Conservation (phyloP, 2,113 vertebrate species). For the Chroicocephalus ridibundus region DNA sequence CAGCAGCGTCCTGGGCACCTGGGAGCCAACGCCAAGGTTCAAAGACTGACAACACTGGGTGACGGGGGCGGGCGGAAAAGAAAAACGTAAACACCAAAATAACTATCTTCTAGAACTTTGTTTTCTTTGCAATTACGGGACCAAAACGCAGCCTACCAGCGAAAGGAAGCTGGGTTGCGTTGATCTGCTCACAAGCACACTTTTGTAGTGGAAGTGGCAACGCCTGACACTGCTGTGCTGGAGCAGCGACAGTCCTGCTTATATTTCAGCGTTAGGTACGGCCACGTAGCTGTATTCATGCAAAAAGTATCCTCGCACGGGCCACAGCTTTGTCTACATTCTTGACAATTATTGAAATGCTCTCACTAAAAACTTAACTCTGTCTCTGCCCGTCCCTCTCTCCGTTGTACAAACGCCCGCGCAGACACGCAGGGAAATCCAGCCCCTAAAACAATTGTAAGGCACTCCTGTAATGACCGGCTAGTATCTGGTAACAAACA, state of each 20-base stretch:
- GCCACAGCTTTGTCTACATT: conserved; percentile 41
- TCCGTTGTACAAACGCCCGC: not conserved
- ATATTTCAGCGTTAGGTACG: conserved; percentile 16
- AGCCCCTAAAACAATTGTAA: conserved; percentile 62
- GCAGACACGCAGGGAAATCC: not conserved
- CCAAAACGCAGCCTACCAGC: not conserved
- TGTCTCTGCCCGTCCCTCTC: not conserved
- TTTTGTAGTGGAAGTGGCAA: conserved; percentile 29
- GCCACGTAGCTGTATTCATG: not conserved
- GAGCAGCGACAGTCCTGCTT: conserved; percentile 26
- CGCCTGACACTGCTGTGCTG: not conserved
- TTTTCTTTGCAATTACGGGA: conserved; percentile 9
- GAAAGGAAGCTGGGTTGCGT: not conserved
- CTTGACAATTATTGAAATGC: conserved; percentile 52
- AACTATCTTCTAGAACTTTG: not conserved
- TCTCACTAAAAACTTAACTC: conserved; percentile 32
- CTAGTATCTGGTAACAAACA: conserved; percentile 90
- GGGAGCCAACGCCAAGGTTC: not conserved
- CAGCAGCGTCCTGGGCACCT: not conserved
- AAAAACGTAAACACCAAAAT: not conserved
- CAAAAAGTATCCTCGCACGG: conserved; percentile 13
- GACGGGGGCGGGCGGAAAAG: not conserved
- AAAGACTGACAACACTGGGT: not conserved
- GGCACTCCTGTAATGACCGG: conserved; percentile 75
- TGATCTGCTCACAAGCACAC: conserved; percentile 22